These are phyloP conservation scores for Criorhina ranunculi DNA, from an alignment of 2,888 invertebrate genomes.

Conservation along the genomic window DNA sequence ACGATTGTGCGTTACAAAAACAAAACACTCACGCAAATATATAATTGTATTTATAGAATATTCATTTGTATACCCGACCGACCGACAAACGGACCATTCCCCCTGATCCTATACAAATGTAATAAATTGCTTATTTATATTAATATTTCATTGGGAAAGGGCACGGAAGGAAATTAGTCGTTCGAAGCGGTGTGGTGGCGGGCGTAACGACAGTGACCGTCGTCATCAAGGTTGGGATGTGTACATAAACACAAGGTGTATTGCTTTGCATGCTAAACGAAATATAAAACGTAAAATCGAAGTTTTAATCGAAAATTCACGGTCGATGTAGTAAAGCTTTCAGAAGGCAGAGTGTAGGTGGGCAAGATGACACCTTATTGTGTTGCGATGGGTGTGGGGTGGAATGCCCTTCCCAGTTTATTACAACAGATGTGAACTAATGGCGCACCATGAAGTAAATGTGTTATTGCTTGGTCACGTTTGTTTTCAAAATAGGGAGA, in stretches of 20 bases:
- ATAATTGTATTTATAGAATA: slow-evolving; percentile 29
- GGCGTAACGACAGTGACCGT: slow-evolving; percentile 52
- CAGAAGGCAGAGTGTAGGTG: slow-evolving; percentile 16
- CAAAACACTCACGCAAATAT: slow-evolving; percentile 20
- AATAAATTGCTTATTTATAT: slow-evolving; percentile 53
- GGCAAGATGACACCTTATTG: slow-evolving; percentile 18
- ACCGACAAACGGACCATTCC: too few relatives aligned
- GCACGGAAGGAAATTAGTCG: slow-evolving; percentile 47
- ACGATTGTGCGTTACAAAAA: slow-evolving; percentile 10
- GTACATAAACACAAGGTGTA: slow-evolving; percentile 4
- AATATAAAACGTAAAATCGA: slow-evolving; percentile 19
- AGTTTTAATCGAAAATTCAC: slow-evolving; percentile 46
- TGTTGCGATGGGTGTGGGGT: background rate
- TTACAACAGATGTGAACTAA: background rate
- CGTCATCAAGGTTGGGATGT: slow-evolving; percentile 41
- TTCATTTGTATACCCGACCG: slow-evolving; percentile 13
- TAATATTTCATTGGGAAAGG: slow-evolving; percentile 56
- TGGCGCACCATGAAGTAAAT: background rate
- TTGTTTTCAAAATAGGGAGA: background rate
- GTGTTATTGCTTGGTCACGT: slow-evolving; percentile 12
- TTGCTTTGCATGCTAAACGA: slow-evolving; percentile 34
- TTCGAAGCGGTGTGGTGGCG: slow-evolving; percentile 11
- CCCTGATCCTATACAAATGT: slow-evolving; percentile 11
- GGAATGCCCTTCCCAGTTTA: slow-evolving; percentile 28
- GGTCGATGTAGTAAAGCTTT: slow-evolving; percentile 41